Percentiles rank a stretch among this genome's conserved stretches.
These are phyloP conservation scores for Chrysemys picta DNA, from an alignment of 2,113 vertebrate species.

Conservation along the genomic window DNA sequence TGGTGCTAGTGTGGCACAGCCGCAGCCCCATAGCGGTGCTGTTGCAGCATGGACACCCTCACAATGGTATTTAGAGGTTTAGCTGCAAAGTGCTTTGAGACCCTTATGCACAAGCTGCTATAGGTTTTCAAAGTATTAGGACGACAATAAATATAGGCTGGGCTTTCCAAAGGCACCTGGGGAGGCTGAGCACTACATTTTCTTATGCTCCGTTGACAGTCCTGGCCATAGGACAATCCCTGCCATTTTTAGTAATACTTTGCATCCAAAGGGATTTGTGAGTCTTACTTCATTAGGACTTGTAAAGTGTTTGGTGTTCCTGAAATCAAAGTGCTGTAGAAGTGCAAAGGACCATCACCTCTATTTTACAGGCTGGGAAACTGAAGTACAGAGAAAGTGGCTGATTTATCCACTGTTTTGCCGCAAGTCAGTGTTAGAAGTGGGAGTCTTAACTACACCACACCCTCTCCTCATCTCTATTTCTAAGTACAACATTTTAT, in stretches of 20 bases:
- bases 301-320: background rate
- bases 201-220: background rate
- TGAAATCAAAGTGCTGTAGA: background rate
- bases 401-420: background rate
- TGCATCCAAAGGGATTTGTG: background rate
- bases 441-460: background rate
- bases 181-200: background rate
- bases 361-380: fast-evolving
- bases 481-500: background rate
- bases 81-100: background rate
- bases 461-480: background rate
- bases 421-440: background rate
- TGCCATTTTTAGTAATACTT: background rate
- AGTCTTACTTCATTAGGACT: background rate
- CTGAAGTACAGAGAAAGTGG: background rate
- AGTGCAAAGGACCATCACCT: background rate
- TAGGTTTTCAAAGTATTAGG: background rate
- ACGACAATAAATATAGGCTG: background rate
- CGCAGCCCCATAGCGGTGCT: no score
- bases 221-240: background rate
- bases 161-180: background rate
- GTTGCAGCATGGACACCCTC: background rate
- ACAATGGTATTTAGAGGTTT: background rate
- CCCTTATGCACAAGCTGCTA: no score
- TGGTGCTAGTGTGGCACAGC: no score